Conservation (phyloP, 1,140 invertebrate genomes). For the Drosophila grimshawi region DNA sequence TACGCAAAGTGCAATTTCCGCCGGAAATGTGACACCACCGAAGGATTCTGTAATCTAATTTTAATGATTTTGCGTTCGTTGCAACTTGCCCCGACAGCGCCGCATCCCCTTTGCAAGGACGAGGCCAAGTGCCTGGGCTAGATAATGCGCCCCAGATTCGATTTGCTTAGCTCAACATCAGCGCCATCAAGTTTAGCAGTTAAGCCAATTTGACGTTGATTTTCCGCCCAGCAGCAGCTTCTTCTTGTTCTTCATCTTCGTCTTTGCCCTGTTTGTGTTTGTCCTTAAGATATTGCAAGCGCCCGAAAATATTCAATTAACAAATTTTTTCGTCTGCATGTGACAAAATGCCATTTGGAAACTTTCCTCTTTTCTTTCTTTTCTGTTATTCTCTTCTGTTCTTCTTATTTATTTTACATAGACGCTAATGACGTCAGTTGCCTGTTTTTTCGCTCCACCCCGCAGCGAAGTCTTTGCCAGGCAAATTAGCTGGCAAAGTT, state of each 20-base stretch:
- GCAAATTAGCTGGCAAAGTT: constrained; percentile 65
- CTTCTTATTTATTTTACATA: constrained; percentile 35
- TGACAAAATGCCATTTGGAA: constrained; percentile 65
- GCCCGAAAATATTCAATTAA: constrained; percentile 75
- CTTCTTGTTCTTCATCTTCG: constrained; percentile 12
- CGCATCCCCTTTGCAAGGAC: not conserved
- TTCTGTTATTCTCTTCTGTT: constrained; percentile 9
- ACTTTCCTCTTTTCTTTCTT: constrained; percentile 32
- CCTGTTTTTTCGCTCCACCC: constrained; percentile 24
- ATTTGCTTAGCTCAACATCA: constrained; percentile 49
- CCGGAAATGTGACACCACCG: constrained; percentile 76
- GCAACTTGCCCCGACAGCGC: constrained; percentile 27
- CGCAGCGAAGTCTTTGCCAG: constrained; percentile 30
- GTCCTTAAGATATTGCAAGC: constrained; percentile 41
- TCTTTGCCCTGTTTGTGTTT: constrained; percentile 20
- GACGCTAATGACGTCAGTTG: constrained; percentile 75
- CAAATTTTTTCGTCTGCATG: constrained; percentile 61
- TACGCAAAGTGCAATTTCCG: constrained; percentile 81
- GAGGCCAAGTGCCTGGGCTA: constrained; percentile 61
- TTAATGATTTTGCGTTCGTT: constrained; percentile 75
- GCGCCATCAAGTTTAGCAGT: constrained; percentile 49
- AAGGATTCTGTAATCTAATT: constrained; percentile 78
- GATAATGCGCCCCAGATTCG: constrained; percentile 52
- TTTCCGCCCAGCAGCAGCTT: constrained; percentile 30
- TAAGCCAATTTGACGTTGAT: constrained; percentile 74